These are phyloP conservation scores for Phortica variegata DNA, from an alignment of 1,140 invertebrate species.

Conservation along the genomic window DNA sequence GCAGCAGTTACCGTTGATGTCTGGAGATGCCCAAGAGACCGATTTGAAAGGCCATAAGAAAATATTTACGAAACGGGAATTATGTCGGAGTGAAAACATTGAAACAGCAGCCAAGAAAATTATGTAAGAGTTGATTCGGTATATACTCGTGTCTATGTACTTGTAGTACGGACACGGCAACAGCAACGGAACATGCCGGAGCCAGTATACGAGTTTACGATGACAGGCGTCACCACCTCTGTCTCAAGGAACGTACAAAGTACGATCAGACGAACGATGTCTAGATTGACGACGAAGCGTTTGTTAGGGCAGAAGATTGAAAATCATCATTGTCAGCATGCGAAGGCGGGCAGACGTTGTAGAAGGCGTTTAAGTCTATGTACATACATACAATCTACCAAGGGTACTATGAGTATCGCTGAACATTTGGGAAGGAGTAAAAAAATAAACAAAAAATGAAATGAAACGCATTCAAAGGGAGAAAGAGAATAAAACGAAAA, in stretches of 20 bases:
- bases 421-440: neutral
- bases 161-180: too few species aligned
- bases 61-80: conserved; percentile 54
- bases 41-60: conserved; percentile 18
- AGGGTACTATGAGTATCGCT: neutral
- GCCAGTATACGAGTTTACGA: conserved; percentile 52
- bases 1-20: conserved; percentile 6
- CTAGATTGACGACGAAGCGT: conserved; percentile 11
- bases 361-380: conserved; percentile 18
- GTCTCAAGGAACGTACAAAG: conserved; percentile 27
- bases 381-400: conserved; percentile 19
- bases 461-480: too few species aligned
- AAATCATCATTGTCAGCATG: too few species aligned
- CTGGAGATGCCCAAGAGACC: conserved; percentile 35
- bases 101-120: conserved; percentile 27
- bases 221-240: conserved; percentile 55
- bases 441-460: neutral
- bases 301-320: too few species aligned
- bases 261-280: too few species aligned
- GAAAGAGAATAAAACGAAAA: conserved; percentile 1
- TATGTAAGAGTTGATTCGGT: too few species aligned
- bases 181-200: too few species aligned
- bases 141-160: too few species aligned
- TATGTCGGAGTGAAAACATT: conserved; percentile 29
- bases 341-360: conserved; percentile 1